Evolutionary conservation across 2,888 invertebrate species (phyloP), one percentile per base, ranked within the genome.

Genomic region (Cephonodes hylas): DNA sequence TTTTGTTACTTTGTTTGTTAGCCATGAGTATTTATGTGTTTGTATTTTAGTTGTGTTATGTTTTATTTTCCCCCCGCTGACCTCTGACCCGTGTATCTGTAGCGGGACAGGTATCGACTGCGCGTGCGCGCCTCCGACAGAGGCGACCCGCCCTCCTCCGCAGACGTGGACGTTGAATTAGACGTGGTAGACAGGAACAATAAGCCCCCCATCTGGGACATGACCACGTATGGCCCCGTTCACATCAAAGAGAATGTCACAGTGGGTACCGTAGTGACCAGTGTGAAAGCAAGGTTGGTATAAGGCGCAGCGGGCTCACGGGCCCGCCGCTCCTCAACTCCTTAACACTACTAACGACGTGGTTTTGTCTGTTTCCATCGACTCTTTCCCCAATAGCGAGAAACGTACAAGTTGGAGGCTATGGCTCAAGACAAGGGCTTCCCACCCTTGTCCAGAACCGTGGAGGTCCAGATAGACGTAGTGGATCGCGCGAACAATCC

Each of bases 211-310:
- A 96, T 97, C 93, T 98, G 97, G 98, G 98, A 97, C 95, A 95
- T 95, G 94, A 96, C 95, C 94, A 95, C 97, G 94, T 98, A 98
- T 95, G 97, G 98, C 95, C 98, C 98, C 94, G 97, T 97, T 95
- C 96, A 96, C 96, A 97, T 98, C 95, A 96, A 96, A 95, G 98
- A 98, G 96, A 98, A 98, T 96, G 97, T 98, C 95, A 97, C 97
- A 96, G 97, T 98, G 95, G 98, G 98, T 96, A 97, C 97, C 94
- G 96, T 97, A 96, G 97, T 98, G 95, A 97, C 97, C 95, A 96
- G 97, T 94, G 96, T 98, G 94, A 98, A 98, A 96, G 98, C 98
- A 95, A 97, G 98, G 98, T 96, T 96, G 96, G 96, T 96, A 96
- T 96, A 91, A 86, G 89, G 89, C 86, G 88, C 88, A 86, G 91